These are phyloP conservation scores for Papilio elwesi DNA, from an alignment of 2,888 invertebrate species.

Conservation along the genomic window DNA sequence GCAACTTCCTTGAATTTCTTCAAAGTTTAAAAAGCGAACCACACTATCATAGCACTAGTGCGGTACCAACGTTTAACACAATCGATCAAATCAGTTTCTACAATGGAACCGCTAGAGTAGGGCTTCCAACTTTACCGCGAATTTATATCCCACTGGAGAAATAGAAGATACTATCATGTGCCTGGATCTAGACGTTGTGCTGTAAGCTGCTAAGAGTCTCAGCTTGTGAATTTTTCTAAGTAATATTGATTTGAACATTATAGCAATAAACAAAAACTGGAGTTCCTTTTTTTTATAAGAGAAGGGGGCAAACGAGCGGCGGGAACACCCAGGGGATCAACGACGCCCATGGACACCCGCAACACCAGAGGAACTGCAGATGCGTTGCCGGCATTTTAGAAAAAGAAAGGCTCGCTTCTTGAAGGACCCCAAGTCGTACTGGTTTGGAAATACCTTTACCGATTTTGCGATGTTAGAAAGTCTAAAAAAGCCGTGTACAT, in stretches of 20 bases:
- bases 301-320: too few relatives aligned
- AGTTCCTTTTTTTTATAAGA: too few relatives aligned
- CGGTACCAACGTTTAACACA: background rate
- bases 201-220: background rate
- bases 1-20: background rate
- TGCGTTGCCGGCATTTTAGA: too few relatives aligned
- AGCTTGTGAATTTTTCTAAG: background rate
- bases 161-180: background rate
- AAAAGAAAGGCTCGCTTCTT: too few relatives aligned
- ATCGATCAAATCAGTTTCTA: conserved; percentile 19
- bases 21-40: background rate
- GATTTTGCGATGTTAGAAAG: too few relatives aligned
- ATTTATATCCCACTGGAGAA: conserved; percentile 14
- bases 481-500: too few relatives aligned
- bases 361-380: too few relatives aligned
- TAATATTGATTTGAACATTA: background rate
- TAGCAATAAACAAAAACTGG: too few relatives aligned
- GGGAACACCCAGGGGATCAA: too few relatives aligned
- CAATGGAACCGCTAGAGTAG: background rate
- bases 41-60: background rate
- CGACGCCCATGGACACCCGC: too few relatives aligned
- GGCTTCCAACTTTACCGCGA: conserved; percentile 6
- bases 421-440: too few relatives aligned
- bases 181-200: background rate
- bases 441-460: too few relatives aligned